Conservation (phyloP, 2,888 invertebrate species). For the Agrochola lota region DNA sequence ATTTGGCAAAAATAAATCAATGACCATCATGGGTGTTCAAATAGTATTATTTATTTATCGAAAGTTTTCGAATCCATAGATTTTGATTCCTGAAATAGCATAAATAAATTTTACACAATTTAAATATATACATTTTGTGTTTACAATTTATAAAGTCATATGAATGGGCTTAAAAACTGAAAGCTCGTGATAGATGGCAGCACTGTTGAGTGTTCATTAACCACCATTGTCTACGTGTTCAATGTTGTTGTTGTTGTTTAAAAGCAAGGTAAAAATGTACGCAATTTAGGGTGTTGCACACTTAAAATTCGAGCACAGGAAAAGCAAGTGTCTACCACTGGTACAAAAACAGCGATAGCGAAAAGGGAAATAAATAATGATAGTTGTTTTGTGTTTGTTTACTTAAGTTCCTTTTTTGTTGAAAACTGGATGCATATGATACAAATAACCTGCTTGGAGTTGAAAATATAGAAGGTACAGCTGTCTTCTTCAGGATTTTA, state of each 20-base stretch:
- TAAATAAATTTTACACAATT: neutral
- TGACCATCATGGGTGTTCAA: neutral
- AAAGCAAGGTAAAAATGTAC: neutral
- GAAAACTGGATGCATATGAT: neutral
- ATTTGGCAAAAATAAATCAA: constrained; percentile 9
- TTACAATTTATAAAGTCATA: neutral
- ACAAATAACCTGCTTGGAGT: neutral
- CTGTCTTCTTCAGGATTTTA: constrained; percentile 22
- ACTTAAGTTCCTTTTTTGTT: constrained; percentile 15
- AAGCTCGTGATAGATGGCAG: neutral
- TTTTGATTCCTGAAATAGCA: neutral
- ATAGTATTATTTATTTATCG: constrained; percentile 1
- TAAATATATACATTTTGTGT: neutral
- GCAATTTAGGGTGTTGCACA: neutral
- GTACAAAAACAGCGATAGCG: neutral
- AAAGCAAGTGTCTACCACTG: neutral
- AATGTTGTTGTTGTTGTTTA: neutral
- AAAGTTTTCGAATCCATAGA: neutral
- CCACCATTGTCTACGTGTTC: neutral
- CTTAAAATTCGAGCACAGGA: neutral
- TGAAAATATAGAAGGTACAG: constrained; percentile 35
- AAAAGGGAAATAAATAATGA: neutral
- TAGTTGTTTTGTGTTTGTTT: constrained; percentile 4
- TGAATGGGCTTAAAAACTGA: neutral
- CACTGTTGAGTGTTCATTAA: neutral